phyloP scores from a whole-genome alignment of 2,797 vertebrate species.

The Eulemur albifrons region DNA sequence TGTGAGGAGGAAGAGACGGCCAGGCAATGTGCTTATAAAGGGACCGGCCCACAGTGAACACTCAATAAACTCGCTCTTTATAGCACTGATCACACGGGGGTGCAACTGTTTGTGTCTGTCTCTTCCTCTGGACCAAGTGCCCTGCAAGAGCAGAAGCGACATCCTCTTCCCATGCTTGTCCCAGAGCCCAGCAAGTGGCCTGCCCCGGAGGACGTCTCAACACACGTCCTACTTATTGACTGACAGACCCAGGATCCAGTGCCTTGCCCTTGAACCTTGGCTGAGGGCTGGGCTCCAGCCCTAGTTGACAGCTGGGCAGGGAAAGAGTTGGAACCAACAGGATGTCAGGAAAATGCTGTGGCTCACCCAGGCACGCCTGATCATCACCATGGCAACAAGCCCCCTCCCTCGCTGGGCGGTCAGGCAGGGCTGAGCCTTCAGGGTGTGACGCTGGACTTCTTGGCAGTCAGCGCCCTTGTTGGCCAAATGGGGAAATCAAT shows the following conservation, averaged over 20 bases:
- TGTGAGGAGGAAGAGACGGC: not conserved
- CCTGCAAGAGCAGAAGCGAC: not conserved
- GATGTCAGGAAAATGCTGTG: not conserved
- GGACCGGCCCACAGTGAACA: rapidly evolving
- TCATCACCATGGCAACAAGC: not conserved
- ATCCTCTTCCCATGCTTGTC: not conserved
- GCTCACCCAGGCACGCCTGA: not conserved
- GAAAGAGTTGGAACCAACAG: not conserved
- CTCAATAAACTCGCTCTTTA: rapidly evolving
- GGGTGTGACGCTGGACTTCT: not conserved
- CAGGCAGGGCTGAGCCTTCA: not conserved
- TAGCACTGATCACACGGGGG: rapidly evolving
- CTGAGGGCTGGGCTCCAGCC: not conserved
- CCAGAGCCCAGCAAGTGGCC: not conserved
- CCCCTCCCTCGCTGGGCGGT: not conserved
- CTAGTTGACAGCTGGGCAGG: no score
- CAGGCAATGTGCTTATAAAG: rapidly evolving
- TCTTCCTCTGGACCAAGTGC: not conserved
- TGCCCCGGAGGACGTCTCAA: not conserved
- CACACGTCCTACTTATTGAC: not conserved
- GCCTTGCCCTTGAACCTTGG: rapidly evolving
- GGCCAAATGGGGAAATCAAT: not conserved
- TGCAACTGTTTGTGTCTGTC: not conserved
- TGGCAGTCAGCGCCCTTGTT: not conserved
- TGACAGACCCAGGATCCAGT: not conserved